phyloP scores from a whole-genome alignment of 2,888 invertebrate species.

The Eupithecia tripunctaria region DNA sequence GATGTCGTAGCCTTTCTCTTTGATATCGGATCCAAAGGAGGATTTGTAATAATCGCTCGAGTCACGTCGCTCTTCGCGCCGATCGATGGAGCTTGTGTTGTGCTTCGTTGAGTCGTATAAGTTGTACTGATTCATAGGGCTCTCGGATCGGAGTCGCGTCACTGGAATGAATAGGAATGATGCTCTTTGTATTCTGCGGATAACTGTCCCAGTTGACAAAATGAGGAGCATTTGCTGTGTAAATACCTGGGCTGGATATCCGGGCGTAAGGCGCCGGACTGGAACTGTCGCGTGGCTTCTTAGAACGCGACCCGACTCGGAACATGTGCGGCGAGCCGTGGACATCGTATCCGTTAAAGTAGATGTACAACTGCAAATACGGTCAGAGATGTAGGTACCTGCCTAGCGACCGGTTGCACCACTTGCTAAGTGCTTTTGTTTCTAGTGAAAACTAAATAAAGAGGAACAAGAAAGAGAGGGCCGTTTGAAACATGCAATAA shows the following conservation, averaged over 20 bases:
- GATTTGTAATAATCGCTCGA: slow-evolving; percentile 78
- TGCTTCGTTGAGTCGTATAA: slow-evolving; percentile 74
- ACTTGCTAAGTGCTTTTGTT: background rate
- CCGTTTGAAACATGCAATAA: background rate
- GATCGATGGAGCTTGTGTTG: slow-evolving; percentile 71
- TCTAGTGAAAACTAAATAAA: background rate
- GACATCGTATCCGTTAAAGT: slow-evolving; percentile 95
- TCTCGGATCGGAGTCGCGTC: slow-evolving; percentile 76
- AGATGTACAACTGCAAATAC: slow-evolving; percentile 89
- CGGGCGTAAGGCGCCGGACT: slow-evolving; percentile 81
- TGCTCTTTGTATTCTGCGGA: slow-evolving; percentile 8
- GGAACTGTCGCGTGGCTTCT: slow-evolving; percentile 73
- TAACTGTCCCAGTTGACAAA: slow-evolving; percentile 7
- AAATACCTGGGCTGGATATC: slow-evolving; percentile 79
- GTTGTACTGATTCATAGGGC: slow-evolving; percentile 76
- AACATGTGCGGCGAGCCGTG: slow-evolving; percentile 94
- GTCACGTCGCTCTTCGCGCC: slow-evolving; percentile 76
- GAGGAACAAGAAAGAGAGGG: background rate
- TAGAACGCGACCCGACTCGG: slow-evolving; percentile 90
- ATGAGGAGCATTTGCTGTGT: slow-evolving; percentile 4
- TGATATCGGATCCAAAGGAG: slow-evolving; percentile 69
- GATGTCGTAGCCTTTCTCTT: slow-evolving; percentile 76
- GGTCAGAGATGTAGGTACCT: background rate
- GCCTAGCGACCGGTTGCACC: background rate
- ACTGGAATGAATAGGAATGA: slow-evolving; percentile 60